Evolutionary conservation across 1,140 invertebrate genomes (phyloP).

Genomic region (Cataglyphis hispanica): DNA sequence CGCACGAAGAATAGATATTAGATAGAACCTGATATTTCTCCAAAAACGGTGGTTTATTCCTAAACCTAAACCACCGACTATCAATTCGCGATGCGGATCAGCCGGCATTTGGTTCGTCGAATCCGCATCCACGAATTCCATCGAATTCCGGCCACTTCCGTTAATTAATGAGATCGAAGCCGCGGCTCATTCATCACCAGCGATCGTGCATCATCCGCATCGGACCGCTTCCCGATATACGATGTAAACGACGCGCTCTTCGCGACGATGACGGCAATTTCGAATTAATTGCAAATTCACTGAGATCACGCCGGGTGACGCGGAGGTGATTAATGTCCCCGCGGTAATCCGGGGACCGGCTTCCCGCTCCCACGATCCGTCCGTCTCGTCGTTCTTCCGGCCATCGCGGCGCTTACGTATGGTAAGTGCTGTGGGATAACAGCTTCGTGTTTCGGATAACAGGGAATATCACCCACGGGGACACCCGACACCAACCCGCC

Average conservation of each 20-base stretch:
- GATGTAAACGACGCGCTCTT: slow-evolving; percentile 48
- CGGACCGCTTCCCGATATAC: neutral
- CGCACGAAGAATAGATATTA: neutral
- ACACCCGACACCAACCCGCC: slow-evolving; percentile 81
- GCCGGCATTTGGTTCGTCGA: slow-evolving; percentile 48
- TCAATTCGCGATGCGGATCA: slow-evolving; percentile 21
- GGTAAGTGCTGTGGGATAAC: slow-evolving; percentile 85
- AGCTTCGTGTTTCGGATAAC: slow-evolving; percentile 85
- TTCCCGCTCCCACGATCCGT: slow-evolving; percentile 7
- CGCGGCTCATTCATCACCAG: slow-evolving; percentile 70
- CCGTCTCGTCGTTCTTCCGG: slow-evolving; percentile 42
- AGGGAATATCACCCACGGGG: slow-evolving; percentile 84
- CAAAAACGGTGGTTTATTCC: neutral
- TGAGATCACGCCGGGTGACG: slow-evolving; percentile 75
- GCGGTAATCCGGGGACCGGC: slow-evolving; percentile 61
- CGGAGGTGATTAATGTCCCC: slow-evolving; percentile 77
- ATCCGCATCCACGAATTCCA: slow-evolving; percentile 59
- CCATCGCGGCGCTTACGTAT: slow-evolving; percentile 68
- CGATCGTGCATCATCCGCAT: slow-evolving; percentile 5
- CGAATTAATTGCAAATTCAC: slow-evolving; percentile 81
- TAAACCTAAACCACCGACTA: slow-evolving; percentile 13
- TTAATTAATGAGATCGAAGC: slow-evolving; percentile 75
- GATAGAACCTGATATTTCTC: neutral
- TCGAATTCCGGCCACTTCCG: slow-evolving; percentile 65
- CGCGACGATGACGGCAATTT: slow-evolving; percentile 76